phyloP scores from a whole-genome alignment of 1,140 invertebrate genomes.

The Parapsyche elsis region DNA sequence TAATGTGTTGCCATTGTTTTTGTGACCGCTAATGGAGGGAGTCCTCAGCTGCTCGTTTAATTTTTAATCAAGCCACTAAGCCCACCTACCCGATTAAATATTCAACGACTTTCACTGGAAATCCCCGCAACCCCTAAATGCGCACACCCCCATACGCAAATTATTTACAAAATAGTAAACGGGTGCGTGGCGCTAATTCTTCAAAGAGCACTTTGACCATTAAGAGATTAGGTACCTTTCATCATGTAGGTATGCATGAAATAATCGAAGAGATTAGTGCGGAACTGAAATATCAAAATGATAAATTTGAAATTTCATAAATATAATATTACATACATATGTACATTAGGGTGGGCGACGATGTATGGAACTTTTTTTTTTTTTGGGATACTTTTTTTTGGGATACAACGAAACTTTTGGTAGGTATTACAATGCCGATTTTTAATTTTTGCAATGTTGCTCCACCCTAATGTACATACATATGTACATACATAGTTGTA shows the following conservation, averaged over 20 bases:
- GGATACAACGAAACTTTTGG: no score
- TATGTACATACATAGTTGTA: no score
- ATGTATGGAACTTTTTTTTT: no score
- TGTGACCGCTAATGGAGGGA: constrained; percentile 44
- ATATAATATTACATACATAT: no score
- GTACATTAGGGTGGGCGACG: no score
- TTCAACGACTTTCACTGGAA: constrained; percentile 31
- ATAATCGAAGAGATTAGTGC: no score
- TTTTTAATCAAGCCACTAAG: constrained; percentile 44
- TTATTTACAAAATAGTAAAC: neutral
- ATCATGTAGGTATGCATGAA: neutral
- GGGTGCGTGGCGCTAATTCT: neutral
- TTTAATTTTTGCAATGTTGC: no score
- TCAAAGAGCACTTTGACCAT: neutral
- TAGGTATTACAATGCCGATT: no score
- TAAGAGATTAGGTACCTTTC: neutral
- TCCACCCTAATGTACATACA: no score
- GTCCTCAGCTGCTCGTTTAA: constrained; percentile 45
- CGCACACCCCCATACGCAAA: neutral
- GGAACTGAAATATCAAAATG: no score
- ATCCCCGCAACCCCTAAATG: constrained; percentile 1
- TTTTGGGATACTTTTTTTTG: no score
- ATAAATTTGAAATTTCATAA: no score
- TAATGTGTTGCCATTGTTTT: constrained; percentile 47
- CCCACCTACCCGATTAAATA: constrained; percentile 36